Percentiles rank a stretch among this genome's conserved stretches.
These are phyloP conservation scores for Sterrhoptilus dennistouni DNA, from an alignment of 2,113 vertebrate genomes.

Conservation along the genomic window DNA sequence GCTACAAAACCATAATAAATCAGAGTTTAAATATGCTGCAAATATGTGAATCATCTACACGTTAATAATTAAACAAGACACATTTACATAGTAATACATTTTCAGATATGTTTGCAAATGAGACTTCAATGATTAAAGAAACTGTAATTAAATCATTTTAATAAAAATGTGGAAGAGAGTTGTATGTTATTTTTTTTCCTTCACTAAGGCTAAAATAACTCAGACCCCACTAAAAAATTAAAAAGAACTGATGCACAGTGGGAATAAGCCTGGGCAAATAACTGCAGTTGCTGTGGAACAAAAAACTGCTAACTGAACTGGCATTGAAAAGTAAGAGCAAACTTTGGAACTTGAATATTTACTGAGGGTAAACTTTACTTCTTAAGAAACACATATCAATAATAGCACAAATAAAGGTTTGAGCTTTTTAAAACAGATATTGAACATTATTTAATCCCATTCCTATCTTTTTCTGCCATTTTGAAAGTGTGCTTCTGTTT, in stretches of 20 bases:
- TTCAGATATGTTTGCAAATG: background rate
- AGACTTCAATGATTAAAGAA: background rate
- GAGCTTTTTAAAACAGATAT: background rate
- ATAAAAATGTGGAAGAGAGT: background rate
- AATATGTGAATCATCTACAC: background rate
- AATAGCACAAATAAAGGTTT: background rate
- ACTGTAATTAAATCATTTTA: background rate
- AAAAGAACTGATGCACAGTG: background rate
- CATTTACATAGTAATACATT: background rate
- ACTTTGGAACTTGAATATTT: background rate
- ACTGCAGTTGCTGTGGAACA: background rate
- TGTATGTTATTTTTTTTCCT: background rate
- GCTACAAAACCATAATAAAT: background rate
- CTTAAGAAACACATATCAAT: background rate
- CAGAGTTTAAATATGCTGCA: background rate
- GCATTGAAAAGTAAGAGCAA: background rate
- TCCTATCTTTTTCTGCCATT: background rate
- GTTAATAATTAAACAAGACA: background rate
- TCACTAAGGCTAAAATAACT: background rate
- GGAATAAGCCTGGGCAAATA: background rate
- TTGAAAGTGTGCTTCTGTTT: background rate
- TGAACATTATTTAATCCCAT: background rate
- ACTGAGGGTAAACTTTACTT: background rate
- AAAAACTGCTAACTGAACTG: background rate
- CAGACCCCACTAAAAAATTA: background rate